Evolutionary conservation across 2,113 vertebrate genomes (phyloP), one percentile per base, ranked within the genome.

Genomic region (Lepus europaeus): DNA sequence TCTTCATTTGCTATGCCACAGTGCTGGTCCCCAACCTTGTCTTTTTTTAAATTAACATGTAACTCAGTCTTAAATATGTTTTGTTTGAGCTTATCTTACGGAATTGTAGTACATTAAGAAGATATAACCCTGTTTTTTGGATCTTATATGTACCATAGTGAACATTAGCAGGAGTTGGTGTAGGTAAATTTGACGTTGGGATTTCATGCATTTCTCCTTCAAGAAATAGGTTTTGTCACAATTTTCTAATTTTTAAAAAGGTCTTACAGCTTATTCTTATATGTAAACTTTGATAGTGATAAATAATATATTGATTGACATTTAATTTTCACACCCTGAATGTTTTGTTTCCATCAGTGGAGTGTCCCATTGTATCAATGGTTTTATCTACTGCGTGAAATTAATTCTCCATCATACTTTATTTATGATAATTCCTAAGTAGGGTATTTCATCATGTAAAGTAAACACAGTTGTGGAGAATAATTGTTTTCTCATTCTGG

Each of bases 61-160:
- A 53, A 49, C 64, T 87, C 76, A 25, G 11, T 78, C 93, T 73
- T 76, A 31, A 36, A 1, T 78, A 25, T 13, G 9, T 66, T 68
- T 91, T 56, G 16, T 92, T 74, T 90, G 39, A 64, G 9, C 76
- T 76, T 88, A 31, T 27, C 87, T 92, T 95, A 84, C 25, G 79
- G 59, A 84, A 39, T 56, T 72, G 59, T 20, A 81, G 16, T 53
- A 9, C 8, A 4, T 69, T 69, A 79, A 66, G 17, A 79, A 88
- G 25, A 14, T 88, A 31, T 22, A 16, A 8, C 5, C 4, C 27
- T 49, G 0, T 80, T 20, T 36, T 89, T 89, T 72, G 66, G 27
- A 20, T 29, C 39, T 73, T n/a, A 53, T 0, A 33, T 51, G 7
- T 22, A 27, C 31, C 17, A 4, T 70, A 81, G 33, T 53, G 51